phyloP scores from a whole-genome alignment of 2,113 vertebrate genomes.

The Aplodontia rufa region DNA sequence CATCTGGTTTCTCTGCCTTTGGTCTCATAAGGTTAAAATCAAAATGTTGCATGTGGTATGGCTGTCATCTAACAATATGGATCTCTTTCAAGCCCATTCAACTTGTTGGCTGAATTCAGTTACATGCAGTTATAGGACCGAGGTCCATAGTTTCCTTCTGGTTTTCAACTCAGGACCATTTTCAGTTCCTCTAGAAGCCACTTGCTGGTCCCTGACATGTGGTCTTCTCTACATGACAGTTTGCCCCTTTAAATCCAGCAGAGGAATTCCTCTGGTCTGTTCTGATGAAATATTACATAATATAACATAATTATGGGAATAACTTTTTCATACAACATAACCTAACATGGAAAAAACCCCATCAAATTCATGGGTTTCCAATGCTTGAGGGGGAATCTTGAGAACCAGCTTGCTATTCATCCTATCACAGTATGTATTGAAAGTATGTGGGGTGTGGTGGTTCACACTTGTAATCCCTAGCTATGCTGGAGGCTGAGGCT shows the following conservation, averaged over 20 bases:
- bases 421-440: background rate
- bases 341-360: background rate
- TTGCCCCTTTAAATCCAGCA: background rate
- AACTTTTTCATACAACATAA: background rate
- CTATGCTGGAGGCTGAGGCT: background rate
- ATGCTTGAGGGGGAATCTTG: background rate
- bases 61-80: background rate
- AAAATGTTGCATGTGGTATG: background rate
- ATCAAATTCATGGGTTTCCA: background rate
- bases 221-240: background rate
- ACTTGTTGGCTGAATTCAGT: background rate
- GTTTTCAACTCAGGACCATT: background rate
- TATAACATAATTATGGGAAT: background rate
- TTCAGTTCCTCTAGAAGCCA: background rate
- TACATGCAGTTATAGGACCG: background rate
- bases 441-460: background rate
- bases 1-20: background rate
- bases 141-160: background rate
- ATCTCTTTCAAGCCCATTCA: background rate
- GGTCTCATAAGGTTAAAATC: background rate
- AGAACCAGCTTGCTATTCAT: background rate
- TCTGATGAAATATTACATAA: background rate
- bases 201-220: background rate
- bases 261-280: no score
- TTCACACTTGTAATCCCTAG: background rate